These are phyloP conservation scores for Helicorthomorpha holstii DNA, from an alignment of 1,140 invertebrate species.

Conservation along the genomic window DNA sequence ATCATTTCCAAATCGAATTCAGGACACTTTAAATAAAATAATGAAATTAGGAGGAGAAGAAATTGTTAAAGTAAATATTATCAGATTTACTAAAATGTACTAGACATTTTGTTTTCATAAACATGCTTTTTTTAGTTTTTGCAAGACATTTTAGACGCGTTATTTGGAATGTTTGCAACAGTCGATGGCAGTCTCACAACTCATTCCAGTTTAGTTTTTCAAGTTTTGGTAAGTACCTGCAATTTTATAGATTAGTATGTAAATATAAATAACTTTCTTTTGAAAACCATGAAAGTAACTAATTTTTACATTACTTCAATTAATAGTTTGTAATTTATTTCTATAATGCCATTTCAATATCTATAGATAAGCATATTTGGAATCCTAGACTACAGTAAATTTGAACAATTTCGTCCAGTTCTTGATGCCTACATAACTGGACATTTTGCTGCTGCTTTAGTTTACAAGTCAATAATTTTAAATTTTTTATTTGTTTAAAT, in stretches of 20 bases:
- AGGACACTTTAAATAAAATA: slow-evolving; percentile 63
- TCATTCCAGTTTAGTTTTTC: slow-evolving; percentile 54
- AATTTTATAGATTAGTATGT: too few relatives aligned
- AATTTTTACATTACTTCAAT: too few relatives aligned
- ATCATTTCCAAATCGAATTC: slow-evolving; percentile 62
- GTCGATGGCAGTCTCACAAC: slow-evolving; percentile 72
- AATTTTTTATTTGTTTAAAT: not conserved
- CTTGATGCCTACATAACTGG: slow-evolving; percentile 89
- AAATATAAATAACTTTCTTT: too few relatives aligned
- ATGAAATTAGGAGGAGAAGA: slow-evolving; percentile 69
- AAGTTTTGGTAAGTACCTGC: slow-evolving; percentile 43
- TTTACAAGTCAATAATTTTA: slow-evolving; percentile 60
- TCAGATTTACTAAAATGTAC: not conserved
- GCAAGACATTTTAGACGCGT: slow-evolving; percentile 82
- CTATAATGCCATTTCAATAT: too few relatives aligned
- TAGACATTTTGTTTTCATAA: not conserved
- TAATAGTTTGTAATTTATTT: too few relatives aligned
- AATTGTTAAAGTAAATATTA: slow-evolving; percentile 53
- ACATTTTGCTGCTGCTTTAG: slow-evolving; percentile 86
- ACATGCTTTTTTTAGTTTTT: slow-evolving; percentile 41
- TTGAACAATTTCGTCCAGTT: slow-evolving; percentile 87
- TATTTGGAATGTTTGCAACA: slow-evolving; percentile 86
- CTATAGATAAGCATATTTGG: slow-evolving; percentile 73
- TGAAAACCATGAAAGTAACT: too few relatives aligned
- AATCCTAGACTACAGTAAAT: slow-evolving; percentile 75